Evolutionary conservation across 2,113 vertebrate species (phyloP).

Genomic region (Halichoerus grypus): DNA sequence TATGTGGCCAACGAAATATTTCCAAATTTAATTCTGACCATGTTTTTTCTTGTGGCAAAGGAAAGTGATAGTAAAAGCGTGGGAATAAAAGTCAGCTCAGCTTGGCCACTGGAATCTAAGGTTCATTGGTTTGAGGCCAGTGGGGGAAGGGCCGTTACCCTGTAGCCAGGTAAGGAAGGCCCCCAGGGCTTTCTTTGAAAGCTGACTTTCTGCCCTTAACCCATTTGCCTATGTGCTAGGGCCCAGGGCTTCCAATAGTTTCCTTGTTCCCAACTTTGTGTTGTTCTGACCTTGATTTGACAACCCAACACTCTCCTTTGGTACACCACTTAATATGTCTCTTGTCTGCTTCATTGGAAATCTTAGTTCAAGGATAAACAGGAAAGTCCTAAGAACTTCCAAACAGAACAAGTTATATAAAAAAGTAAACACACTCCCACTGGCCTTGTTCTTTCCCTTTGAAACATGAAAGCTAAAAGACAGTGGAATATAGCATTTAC

Average conservation of each 20-base stretch:
- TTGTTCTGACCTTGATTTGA: conserved; percentile 67
- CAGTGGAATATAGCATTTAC: not conserved
- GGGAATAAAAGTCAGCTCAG: not conserved
- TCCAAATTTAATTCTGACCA: conserved; percentile 15
- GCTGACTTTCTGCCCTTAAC: not conserved
- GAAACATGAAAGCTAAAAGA: conserved; percentile 50
- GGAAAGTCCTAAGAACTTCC: conserved; percentile 42
- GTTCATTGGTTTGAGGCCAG: not conserved
- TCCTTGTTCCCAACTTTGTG: conserved; percentile 46
- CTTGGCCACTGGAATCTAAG: not conserved
- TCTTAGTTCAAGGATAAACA: conserved; percentile 54
- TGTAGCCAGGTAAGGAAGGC: not conserved
- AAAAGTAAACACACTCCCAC: not conserved
- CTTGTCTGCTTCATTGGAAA: conserved; percentile 47
- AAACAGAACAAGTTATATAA: conserved; percentile 29
- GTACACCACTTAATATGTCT: not conserved
- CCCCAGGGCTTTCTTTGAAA: conserved; percentile 4
- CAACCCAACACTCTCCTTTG: conserved; percentile 32
- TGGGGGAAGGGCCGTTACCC: not conserved
- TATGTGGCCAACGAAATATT: conserved; percentile 53
- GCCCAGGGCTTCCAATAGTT: not conserved
- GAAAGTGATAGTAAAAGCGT: not conserved
- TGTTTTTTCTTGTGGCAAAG: not conserved
- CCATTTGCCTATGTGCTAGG: not conserved
- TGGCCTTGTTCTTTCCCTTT: conserved; percentile 36